Evolutionary conservation across 2,113 vertebrate genomes (phyloP), one percentile per base, ranked within the genome.

Genomic region (Elanoides forficatus): DNA sequence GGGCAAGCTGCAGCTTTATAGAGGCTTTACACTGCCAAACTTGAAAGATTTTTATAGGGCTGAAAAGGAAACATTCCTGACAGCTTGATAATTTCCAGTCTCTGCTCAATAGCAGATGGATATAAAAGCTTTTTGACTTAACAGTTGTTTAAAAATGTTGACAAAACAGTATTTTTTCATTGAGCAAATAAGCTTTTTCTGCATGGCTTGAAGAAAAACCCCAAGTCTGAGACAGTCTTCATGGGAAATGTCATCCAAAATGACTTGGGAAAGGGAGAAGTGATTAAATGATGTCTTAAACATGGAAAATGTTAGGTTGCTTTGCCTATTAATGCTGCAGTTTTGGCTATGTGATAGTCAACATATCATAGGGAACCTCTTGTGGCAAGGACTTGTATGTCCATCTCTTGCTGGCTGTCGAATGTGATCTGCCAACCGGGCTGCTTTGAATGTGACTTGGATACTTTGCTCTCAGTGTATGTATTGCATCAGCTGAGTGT

Each of bases 91-190:
- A 94, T 81, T 97, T 95, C 90, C 71, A 94, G 67, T 90, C 63
- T 93, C 59, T 81, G 50, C 67, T 81, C 75, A 95, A 93, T 93
- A 94, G 75, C 96, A 96, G 95, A 94, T 96, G 90, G 90, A 56
- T 94, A 59, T 58, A 82, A 92, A 91, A 96, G 92, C 63, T 90
- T 96, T 95, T 81, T 86, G 71, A 63, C 63, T 81, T 95, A 95
- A 86, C 95, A 95, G 72, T 93, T 95, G 80, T 94, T 96, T 86
- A 36, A 92, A 90, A 96, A 88, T 95, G 84, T 97, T 97, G 95
- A 95, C 90, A 95, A 96, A 95, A 96, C 86, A 97, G 17, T 53
- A 55, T 53, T 85, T 93, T 94, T 92, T 71, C 79, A 67, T 36
- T 56, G 65, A 92, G 75, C 53, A 90, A 93, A 82, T 90, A 93